Percentiles rank a stretch among this genome's conserved stretches.
Evolutionary conservation across 2,888 invertebrate genomes (phyloP).

Genomic region (Ornithoptera alexandrae): DNA sequence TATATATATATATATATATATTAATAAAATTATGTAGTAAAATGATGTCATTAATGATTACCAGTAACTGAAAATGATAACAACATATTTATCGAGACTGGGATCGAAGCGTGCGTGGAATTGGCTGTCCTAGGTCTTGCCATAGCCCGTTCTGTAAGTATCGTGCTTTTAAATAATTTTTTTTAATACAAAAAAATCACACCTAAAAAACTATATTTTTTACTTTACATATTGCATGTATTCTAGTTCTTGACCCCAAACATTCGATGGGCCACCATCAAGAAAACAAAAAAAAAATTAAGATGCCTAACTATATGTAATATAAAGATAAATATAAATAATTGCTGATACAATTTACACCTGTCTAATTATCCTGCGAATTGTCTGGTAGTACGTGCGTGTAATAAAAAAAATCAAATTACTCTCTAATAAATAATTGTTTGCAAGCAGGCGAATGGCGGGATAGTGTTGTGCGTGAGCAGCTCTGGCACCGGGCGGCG

Average conservation of each 20-base stretch:
- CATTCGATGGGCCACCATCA: too few species aligned
- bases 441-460: conserved; percentile 57
- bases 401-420: background rate
- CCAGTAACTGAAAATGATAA: conserved; percentile 65
- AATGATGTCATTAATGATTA: conserved; percentile 18
- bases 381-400: too few species aligned
- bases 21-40: background rate
- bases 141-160: conserved; percentile 58
- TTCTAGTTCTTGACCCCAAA: too few species aligned
- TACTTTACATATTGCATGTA: too few species aligned
- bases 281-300: too few species aligned
- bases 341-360: too few species aligned
- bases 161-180: background rate
- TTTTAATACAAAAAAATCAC: too few species aligned
- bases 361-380: too few species aligned
- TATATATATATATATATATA: background rate
- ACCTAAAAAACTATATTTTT: too few species aligned
- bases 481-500: conserved; percentile 90
- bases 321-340: too few species aligned
- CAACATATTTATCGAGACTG: conserved; percentile 59
- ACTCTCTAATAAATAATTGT: background rate
- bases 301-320: too few species aligned
- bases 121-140: conserved; percentile 56
- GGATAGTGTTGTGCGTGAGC: conserved; percentile 86
- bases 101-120: conserved; percentile 62